phyloP scores from a whole-genome alignment of 37 sponge, comb jelly and placozoan species.

The Chondrosia reniformis region DNA sequence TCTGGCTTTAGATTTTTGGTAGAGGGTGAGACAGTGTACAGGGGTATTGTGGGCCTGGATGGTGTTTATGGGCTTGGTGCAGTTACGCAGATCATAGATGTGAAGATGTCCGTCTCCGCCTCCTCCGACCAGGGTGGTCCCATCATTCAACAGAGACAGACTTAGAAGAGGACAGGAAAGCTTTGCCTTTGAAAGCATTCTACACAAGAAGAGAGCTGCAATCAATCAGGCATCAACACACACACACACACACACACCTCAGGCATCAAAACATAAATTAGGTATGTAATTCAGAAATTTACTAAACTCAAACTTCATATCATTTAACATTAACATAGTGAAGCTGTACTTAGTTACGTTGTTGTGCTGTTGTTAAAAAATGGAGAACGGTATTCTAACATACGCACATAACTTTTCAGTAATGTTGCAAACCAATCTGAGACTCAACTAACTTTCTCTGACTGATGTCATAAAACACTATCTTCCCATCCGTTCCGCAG shows the following conservation, averaged over 20 bases:
- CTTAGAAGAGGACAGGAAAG: slow-evolving; percentile 45
- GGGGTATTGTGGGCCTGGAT: slow-evolving; percentile 38
- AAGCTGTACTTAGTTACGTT: too few species aligned
- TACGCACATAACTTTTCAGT: too few species aligned
- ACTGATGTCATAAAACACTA: slow-evolving; percentile 58
- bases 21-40: slow-evolving; percentile 1
- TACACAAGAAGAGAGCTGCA: slow-evolving; percentile 1
- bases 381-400: too few species aligned
- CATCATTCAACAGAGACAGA: slow-evolving; percentile 54
- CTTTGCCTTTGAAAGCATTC: slow-evolving; percentile 44
- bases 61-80: slow-evolving; percentile 38
- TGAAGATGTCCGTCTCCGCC: slow-evolving; percentile 69
- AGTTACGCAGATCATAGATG: slow-evolving; percentile 63
- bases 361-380: too few species aligned
- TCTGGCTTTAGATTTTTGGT: not conserved
- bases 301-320: too few species aligned
- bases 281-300: too few species aligned
- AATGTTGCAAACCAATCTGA: too few species aligned
- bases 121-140: slow-evolving; percentile 62
- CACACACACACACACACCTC: too few species aligned
- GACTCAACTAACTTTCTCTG: slow-evolving; percentile 57
- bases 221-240: too few species aligned
- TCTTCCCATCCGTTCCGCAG: slow-evolving; percentile 48
- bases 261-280: too few species aligned
- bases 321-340: too few species aligned